Evolutionary conservation across 2,113 vertebrate species (phyloP).

Genomic region (Pelusios castaneus): DNA sequence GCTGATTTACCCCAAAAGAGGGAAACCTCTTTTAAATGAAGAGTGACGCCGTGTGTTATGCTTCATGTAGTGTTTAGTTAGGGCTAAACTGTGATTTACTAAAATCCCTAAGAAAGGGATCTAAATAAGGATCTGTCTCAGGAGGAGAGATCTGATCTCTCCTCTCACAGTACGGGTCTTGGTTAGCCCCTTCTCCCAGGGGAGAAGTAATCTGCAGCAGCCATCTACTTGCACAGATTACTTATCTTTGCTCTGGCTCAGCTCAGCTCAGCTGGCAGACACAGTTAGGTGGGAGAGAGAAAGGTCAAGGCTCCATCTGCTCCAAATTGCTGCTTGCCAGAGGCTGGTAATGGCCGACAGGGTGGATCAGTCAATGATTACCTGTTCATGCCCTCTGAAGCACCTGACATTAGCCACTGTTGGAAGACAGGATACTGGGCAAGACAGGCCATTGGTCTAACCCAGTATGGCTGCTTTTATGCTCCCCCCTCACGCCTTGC

Average conservation of each 20-base stretch:
- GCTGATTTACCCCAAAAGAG: neutral
- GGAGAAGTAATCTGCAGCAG: neutral
- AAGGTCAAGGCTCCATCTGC: neutral
- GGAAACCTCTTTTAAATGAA: neutral
- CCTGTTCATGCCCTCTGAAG: too few species aligned
- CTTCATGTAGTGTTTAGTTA: neutral
- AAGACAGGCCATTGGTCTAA: too few species aligned
- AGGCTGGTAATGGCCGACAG: too few species aligned
- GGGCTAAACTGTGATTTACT: neutral
- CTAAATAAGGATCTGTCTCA: neutral
- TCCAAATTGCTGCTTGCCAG: too few species aligned
- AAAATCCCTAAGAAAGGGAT: neutral
- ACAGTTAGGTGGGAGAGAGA: neutral
- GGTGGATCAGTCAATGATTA: too few species aligned
- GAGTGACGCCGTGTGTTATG: neutral
- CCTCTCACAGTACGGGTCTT: neutral
- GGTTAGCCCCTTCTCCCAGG: neutral
- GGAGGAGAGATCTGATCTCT: neutral
- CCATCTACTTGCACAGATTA: neutral
- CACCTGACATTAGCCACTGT: too few species aligned
- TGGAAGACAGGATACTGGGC: too few species aligned
- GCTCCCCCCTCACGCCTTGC: neutral
- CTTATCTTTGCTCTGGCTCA: fast-evolving
- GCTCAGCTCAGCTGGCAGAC: neutral
- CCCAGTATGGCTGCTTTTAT: too few species aligned